Conservation (phyloP, 30 jellyfish, hydroid and myxozoan genomes). For the Sanderia malayensis region DNA sequence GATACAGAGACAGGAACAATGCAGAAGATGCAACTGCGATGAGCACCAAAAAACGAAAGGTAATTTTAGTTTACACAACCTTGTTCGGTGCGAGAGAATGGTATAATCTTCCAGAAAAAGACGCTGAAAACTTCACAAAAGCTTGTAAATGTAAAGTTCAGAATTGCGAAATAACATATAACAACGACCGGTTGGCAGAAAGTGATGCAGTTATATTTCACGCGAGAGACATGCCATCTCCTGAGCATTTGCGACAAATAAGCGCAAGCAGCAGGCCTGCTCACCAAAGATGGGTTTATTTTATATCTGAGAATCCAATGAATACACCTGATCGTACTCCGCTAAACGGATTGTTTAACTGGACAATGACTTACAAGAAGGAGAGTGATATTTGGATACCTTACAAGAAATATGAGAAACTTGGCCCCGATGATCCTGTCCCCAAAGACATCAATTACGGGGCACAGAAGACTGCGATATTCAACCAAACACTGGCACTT, state of each 20-base stretch:
- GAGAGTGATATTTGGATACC: conserved; percentile 64
- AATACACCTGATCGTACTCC: conserved; percentile 68
- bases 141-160: conserved; percentile 45
- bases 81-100: conserved; percentile 69
- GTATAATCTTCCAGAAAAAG: conserved; percentile 67
- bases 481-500: conserved; percentile 10
- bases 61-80: conserved; percentile 72
- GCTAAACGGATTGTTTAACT: conserved; percentile 75
- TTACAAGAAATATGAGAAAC: conserved; percentile 20
- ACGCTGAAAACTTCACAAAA: conserved; percentile 40
- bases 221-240: conserved; percentile 79
- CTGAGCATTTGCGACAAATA: conserved; percentile 21
- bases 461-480: conserved; percentile 24
- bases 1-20: too few relatives aligned
- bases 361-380: conserved; percentile 68
- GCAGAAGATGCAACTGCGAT: not conserved
- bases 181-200: conserved; percentile 20
- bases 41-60: not conserved
- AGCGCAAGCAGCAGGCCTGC: conserved; percentile 27
- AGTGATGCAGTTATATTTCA: conserved; percentile 96
- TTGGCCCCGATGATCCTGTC: not conserved
- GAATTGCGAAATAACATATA: conserved; percentile 81
- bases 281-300: conserved; percentile 90
- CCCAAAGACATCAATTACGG: conserved; percentile 38
- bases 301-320: conserved; percentile 85